Base-by-base conservation (phyloP, 1,140 invertebrate genomes). In the Idris sp. region DNA sequence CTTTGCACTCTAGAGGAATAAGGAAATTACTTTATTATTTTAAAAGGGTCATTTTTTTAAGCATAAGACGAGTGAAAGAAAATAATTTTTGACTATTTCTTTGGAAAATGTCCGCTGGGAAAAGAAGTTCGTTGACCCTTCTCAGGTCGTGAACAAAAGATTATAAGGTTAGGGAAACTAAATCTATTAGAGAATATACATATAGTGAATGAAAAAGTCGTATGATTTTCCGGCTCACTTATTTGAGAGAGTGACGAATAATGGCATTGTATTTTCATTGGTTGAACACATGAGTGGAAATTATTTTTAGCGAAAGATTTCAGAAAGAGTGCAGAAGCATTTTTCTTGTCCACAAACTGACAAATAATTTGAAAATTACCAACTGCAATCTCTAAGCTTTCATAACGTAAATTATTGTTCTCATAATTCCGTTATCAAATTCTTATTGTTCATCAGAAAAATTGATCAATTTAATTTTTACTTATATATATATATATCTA, bases 191-290 rank as follows among this genome's bases (percentile, higher is more conserved):
- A 58, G 44, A 36, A 65, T 53, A 53, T 53, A 67, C 49, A 51
- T 58, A 49, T 40, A 51, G 64, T 36, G 53, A 44, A 58, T 51
- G 53, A 68, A 68, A 68, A 68, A 58, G 64, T 68, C 64, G 64
- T 51, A 51, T 58, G 53, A 68, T 68, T 68, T 68, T 68, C 53
- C 53, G 53, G 7, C 53, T 68, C 53, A 68, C 44, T 68, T 68
- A 68, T 58, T 59, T 43, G 43, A n/a, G 13, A 35, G 53, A 51
- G 53, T 58, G 64, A 65, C 61, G 61, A 54, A 65, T 65, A 65
- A 65, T 65, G 40, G 48, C 48, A 19, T 40, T 46, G 40, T 49
- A 65, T 54, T 65, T 54, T 65, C 61, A 65, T 65, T 38, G 49
- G 61, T 40, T 26, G 49, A 38, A 14, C 48, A 65, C 61, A 36